A percentile compares a stretch with the other conserved stretches of the same genome.
Evolutionary conservation across 1,140 invertebrate species (phyloP).

Genomic region (Brachionus asplanchnoidis): DNA sequence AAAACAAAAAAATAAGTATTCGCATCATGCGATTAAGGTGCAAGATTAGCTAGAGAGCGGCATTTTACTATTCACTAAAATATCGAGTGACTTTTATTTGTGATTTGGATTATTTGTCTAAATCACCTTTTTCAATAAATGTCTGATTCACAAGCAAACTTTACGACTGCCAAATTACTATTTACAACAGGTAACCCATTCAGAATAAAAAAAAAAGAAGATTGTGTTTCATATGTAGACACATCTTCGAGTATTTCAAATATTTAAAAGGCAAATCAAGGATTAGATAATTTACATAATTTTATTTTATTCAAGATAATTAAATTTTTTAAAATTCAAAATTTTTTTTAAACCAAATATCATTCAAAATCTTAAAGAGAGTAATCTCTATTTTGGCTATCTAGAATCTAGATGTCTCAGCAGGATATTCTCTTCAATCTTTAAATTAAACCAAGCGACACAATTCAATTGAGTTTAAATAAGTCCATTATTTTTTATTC

Average conservation of each 20-base stretch:
- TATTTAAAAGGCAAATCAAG: constrained; percentile 17
- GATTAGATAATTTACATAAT: constrained; percentile 24
- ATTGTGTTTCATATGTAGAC: neutral
- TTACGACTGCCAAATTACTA: neutral
- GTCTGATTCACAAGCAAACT: neutral
- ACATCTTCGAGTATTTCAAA: neutral
- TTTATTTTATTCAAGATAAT: neutral
- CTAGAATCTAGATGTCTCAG: neutral
- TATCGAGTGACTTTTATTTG: constrained; percentile 3
- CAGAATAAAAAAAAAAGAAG: neutral
- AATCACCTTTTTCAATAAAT: neutral
- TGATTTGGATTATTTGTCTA: neutral
- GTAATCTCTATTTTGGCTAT: neutral
- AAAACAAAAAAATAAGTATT: neutral
- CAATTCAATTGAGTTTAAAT: neutral
- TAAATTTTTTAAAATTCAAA: neutral
- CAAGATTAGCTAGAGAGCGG: neutral
- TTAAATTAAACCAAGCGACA: neutral
- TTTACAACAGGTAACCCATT: constrained; percentile 31
- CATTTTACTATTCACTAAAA: neutral
- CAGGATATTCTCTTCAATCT: neutral
- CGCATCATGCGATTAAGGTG: neutral
- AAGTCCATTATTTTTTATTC: neutral
- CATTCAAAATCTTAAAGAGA: neutral
- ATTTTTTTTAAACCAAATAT: neutral